Percentiles rank a stretch among this genome's conserved stretches.
Evolutionary conservation across 2,888 invertebrate species (phyloP).

Genomic region (Eretmocerus hayati): DNA sequence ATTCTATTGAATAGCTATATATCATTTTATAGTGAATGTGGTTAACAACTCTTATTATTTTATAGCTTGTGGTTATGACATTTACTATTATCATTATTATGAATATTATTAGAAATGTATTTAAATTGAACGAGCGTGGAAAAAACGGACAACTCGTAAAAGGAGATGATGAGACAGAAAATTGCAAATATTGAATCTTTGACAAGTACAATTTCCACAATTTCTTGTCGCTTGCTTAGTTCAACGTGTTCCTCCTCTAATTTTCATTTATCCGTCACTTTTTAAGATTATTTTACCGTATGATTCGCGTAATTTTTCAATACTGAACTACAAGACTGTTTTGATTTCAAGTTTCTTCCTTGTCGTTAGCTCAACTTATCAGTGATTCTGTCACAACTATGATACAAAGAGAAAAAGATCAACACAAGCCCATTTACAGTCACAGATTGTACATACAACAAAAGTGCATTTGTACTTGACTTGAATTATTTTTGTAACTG

Average conservation of each 20-base stretch:
- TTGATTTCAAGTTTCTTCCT: slow-evolving; percentile 17
- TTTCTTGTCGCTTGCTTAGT: slow-evolving; percentile 18
- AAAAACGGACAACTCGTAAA: slow-evolving; percentile 9
- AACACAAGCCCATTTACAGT: slow-evolving; percentile 1
- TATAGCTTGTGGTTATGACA: slow-evolving; percentile 24
- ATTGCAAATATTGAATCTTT: slow-evolving; percentile 14
- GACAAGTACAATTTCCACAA: slow-evolving; percentile 10
- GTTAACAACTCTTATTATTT: slow-evolving; percentile 27
- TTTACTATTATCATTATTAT: slow-evolving; percentile 20
- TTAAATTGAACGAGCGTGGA: not conserved
- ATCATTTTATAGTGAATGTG: slow-evolving; percentile 27
- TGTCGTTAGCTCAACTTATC: slow-evolving; percentile 15
- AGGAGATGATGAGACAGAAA: slow-evolving; percentile 15
- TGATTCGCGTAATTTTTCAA: slow-evolving; percentile 12
- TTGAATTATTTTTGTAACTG: slow-evolving; percentile 20
- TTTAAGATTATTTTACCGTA: slow-evolving; percentile 19
- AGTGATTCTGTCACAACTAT: not conserved
- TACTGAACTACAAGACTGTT: slow-evolving; percentile 13
- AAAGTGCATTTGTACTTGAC: slow-evolving; percentile 20
- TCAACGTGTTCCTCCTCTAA: slow-evolving; percentile 19
- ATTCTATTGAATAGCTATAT: slow-evolving; percentile 46
- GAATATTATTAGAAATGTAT: slow-evolving; percentile 29
- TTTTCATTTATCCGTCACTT: slow-evolving; percentile 8
- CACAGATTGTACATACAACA: not conserved
- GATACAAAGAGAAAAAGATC: slow-evolving; percentile 6